Percentiles rank a stretch among this genome's conserved stretches.
These are phyloP conservation scores for Colaptes auratus DNA, from an alignment of 2,113 vertebrate species.

Conservation along the genomic window DNA sequence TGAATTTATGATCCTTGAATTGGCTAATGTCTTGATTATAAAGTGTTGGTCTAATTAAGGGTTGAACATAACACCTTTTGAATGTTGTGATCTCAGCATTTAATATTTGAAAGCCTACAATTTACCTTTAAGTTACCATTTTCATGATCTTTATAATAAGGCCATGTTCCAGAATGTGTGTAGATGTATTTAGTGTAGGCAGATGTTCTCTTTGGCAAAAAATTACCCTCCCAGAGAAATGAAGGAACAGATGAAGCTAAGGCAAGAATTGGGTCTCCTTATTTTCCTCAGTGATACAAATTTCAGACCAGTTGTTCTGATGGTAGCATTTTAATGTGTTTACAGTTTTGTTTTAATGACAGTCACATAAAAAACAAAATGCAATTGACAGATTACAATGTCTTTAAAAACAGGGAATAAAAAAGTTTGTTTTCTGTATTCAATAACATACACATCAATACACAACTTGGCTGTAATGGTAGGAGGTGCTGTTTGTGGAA, in stretches of 20 bases:
- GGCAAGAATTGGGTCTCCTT: not conserved
- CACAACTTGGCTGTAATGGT: not conserved
- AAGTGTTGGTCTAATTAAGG: not conserved
- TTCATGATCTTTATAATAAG: not conserved
- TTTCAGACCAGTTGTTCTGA: not conserved
- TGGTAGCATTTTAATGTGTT: not conserved
- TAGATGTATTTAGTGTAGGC: not conserved
- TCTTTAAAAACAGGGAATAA: not conserved
- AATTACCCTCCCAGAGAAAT: not conserved
- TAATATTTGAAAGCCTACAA: not conserved
- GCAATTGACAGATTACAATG: not conserved
- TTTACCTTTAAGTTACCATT: not conserved
- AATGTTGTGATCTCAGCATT: not conserved
- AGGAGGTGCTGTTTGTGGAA: not conserved
- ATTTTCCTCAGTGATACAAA: not conserved
- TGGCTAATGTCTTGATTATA: not conserved
- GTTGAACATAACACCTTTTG: not conserved
- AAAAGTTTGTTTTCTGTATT: not conserved
- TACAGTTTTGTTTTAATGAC: not conserved
- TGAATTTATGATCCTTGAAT: not conserved
- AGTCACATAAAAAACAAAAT: not conserved
- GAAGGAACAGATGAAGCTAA: not conserved
- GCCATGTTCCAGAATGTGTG: not conserved
- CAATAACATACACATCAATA: not conserved
- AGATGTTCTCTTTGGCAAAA: not conserved